These are phyloP conservation scores for Pollenia griseotomentosa DNA, from an alignment of 2,888 invertebrate species.

Conservation along the genomic window DNA sequence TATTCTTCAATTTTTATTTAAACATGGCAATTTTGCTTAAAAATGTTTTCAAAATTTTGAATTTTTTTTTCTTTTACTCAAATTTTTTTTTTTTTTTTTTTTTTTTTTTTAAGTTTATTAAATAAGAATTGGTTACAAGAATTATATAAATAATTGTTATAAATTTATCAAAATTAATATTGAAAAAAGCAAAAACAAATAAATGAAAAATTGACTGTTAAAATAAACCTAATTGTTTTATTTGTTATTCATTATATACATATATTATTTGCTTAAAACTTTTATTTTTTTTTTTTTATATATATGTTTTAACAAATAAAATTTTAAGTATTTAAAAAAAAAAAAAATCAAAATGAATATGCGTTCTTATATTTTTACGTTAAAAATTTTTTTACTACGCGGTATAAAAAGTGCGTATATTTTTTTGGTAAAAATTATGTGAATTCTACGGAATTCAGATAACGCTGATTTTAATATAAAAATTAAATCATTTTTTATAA, in stretches of 20 bases:
- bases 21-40: slow-evolving; percentile 1
- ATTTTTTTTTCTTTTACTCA: slow-evolving; percentile 1
- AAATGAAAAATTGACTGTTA: slow-evolving; percentile 70
- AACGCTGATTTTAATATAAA: too few relatives aligned
- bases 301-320: slow-evolving; percentile 23
- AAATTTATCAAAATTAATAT: slow-evolving; percentile 65
- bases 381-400: background rate
- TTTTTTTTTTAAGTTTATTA: slow-evolving; percentile 56
- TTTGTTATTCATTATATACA: slow-evolving; percentile 46
- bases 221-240: slow-evolving; percentile 73
- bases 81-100: slow-evolving; percentile 37
- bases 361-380: slow-evolving; percentile 43
- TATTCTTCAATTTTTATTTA: slow-evolving; percentile 17
- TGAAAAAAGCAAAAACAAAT: slow-evolving; percentile 62
- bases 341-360: slow-evolving; percentile 15
- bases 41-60: slow-evolving; percentile 25
- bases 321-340: background rate
- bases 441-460: background rate
- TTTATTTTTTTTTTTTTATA: slow-evolving; percentile 48
- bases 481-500: too few relatives aligned
- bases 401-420: slow-evolving; percentile 21
- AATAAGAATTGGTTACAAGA: slow-evolving; percentile 70
- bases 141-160: slow-evolving; percentile 58
- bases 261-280: background rate
- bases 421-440: background rate